These are phyloP conservation scores for Apamea crenata DNA, from an alignment of 2,888 invertebrate species.

Conservation along the genomic window DNA sequence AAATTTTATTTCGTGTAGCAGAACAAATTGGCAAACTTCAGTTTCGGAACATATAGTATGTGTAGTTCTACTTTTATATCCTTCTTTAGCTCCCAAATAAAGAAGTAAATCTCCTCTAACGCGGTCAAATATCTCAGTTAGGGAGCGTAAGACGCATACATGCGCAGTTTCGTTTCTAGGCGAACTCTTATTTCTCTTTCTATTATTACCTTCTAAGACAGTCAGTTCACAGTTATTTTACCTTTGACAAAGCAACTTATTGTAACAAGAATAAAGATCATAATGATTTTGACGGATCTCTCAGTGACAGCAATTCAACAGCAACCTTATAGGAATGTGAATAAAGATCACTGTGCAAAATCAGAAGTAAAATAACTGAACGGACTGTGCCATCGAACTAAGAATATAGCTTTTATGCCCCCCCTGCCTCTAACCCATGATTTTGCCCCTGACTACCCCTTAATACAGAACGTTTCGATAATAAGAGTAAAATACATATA, in stretches of 20 bases:
- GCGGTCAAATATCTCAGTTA: not conserved
- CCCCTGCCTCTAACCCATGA: not conserved
- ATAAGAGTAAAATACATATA: not conserved
- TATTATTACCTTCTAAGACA: not conserved
- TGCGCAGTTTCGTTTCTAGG: not conserved
- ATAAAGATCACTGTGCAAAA: too few species aligned
- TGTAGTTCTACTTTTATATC: not conserved
- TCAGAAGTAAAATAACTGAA: too few species aligned
- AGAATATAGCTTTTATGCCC: not conserved
- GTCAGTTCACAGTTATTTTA: too few species aligned
- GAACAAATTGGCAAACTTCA: not conserved
- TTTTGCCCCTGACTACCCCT: not conserved
- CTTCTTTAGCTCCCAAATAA: not conserved
- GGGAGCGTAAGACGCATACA: too few species aligned
- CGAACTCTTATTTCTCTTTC: not conserved
- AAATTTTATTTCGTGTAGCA: not conserved
- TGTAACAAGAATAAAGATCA: too few species aligned
- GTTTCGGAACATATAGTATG: not conserved
- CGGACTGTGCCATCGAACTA: constrained; percentile 6
- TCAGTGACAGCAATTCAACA: too few species aligned
- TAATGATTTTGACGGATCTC: too few species aligned
- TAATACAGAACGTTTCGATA: not conserved
- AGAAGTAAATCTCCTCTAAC: not conserved
- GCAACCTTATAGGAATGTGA: too few species aligned
- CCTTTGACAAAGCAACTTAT: too few species aligned